Percentiles rank a stretch among this genome's conserved stretches.
These are phyloP conservation scores for Microctenopoma stevenorrisi DNA, from an alignment of 2,797 vertebrate genomes.

Conservation along the genomic window DNA sequence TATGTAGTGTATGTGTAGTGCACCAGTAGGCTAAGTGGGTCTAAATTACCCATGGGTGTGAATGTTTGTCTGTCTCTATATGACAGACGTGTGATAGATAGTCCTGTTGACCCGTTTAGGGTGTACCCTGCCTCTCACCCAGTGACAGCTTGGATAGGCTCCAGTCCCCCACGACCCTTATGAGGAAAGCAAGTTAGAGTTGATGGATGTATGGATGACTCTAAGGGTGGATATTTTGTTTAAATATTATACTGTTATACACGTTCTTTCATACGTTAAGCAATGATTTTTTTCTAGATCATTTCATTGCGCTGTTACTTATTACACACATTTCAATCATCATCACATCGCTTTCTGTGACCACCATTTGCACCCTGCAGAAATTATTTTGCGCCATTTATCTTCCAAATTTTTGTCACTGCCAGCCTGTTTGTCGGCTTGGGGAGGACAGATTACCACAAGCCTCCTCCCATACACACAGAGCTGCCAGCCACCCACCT, in stretches of 20 bases:
- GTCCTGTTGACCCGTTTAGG: no score
- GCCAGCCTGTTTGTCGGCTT: conserved; percentile 15
- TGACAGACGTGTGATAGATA: no score
- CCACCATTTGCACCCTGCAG: background rate
- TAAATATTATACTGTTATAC: background rate
- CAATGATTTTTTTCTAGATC: background rate
- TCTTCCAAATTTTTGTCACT: conserved; percentile 2
- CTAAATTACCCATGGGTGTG: no score
- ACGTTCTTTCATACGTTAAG: background rate
- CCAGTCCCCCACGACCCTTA: no score
- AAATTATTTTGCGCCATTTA: background rate
- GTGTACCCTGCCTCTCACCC: no score
- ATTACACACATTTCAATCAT: no score
- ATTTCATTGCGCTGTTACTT: background rate
- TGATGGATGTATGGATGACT: no score
- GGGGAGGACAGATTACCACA: conserved; percentile 11
- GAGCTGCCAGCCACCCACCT: conserved; percentile 32
- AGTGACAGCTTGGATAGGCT: no score
- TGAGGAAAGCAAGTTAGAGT: no score
- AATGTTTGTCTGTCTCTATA: no score
- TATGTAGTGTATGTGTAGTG: no score
- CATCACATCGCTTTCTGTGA: background rate
- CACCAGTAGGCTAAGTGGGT: no score
- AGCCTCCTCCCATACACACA: conserved; percentile 17
- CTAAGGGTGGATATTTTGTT: background rate